Base-by-base conservation (phyloP, 2,888 invertebrate species). In the Andrena hattorfiana region DNA sequence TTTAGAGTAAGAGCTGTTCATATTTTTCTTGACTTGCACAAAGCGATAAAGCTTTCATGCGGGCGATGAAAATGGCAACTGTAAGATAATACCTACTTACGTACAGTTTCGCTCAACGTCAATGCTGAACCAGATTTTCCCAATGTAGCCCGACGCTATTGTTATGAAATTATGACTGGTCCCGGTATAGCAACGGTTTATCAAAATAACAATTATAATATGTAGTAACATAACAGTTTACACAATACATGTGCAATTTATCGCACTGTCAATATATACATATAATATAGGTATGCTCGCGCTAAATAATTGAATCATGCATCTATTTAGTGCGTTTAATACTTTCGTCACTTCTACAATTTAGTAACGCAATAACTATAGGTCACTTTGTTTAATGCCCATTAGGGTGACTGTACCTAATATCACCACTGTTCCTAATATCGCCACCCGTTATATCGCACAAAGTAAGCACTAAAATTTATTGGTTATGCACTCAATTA, bases 101-200 rank as follows among this genome's bases (percentile, higher is more conserved):
- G 51, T 67, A 67, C 54, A 81, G 71, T 79, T 79, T 67, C 79
- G 49, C 79, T 28, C 13, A 2, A 48, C 72, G 72, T 63, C 48
- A 66, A 62, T 63, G 68, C 60, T 20, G 67, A 66, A 60, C 67
- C 23, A 63, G 80, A 81, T 81, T 81, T 81, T 86, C 78, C 60
- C 64, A 77, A 56, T 56, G 72, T 75, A 84, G 87, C 78, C 77
- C 79, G 79, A 72, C 68, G 70, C 87, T 77, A 86, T 84, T 86
- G 81, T 81, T 84, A 86, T 82, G 76, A 84, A 87, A 87, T 86
- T 79, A 87, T 84, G 81, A 81, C 78, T 75, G 77, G 76, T 84
- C 84, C 62, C 74, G 78, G 51, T 71, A 60, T 74, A 84, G 83
- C 84, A 86, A 77, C 51, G 83, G 77, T 78, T 85, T 85, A 83